Evolutionary conservation across 2,888 invertebrate species (phyloP), one percentile per base, ranked within the genome.

Genomic region (Plusia festucae): DNA sequence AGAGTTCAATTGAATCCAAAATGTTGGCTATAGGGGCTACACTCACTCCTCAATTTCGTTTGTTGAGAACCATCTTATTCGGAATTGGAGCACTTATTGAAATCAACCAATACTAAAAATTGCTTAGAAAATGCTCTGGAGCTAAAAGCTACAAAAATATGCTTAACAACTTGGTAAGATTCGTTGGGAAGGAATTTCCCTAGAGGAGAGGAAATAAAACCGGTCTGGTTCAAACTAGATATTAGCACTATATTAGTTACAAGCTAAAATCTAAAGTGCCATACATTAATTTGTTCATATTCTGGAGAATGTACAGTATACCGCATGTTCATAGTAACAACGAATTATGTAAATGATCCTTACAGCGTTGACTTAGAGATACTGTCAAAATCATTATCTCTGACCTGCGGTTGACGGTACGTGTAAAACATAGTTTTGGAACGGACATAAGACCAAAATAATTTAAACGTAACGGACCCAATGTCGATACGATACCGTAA

Each of bases 401-500:
- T 40, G n/a, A 40, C n/a, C 40, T 2, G 1, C n/a, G 5, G 1
- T 30, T 2, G 30, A 30, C 30, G 15, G 40, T 40, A 40, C 15
- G 7, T 15, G 44, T 51, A 58, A 66, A 76, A 60, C 63, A 49
- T 34, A 61, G 44, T 56, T 65, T 64, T 7, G 54, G 53, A 66
- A 64, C 63, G 60, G 59, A 71, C 63, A 59, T 60, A 60, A 68
- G 44, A 46, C 66, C 70, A 67, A 82, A 40, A 79, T 82, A 72
- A 80, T 84, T 76, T 57, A 67, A 76, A 78, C 58, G 74, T 84
- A 84, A 83, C 85, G 83, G 84, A 53, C 51, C 57, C 60, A 51
- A 44, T 68, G 68, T 65, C 73, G 70, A 73, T 73, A 65, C 68
- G 73, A 81, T 85, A 85, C 86, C 84, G 87, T 85, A 86, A 84